phyloP scores from a whole-genome alignment of 2,797 vertebrate species.

The Diglossa cyanea region DNA sequence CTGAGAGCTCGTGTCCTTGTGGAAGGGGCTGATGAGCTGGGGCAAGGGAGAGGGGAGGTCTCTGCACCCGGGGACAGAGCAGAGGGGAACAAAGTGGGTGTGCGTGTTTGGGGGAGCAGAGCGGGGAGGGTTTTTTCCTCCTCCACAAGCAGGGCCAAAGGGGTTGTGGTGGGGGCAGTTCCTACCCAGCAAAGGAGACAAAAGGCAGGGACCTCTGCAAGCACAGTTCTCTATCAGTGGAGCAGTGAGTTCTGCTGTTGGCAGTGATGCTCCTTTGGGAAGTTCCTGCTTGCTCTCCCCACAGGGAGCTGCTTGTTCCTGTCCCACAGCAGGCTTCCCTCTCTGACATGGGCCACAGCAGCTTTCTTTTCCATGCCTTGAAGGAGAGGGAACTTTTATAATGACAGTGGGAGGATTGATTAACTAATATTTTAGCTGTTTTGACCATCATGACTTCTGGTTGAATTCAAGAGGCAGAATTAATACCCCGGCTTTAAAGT shows the following conservation, averaged over 20 bases:
- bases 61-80: background rate
- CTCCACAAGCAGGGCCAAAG: background rate
- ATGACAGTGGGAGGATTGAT: accelerated
- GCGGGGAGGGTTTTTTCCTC: background rate
- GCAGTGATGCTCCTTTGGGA: background rate
- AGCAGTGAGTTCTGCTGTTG: background rate
- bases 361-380: background rate
- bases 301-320: background rate
- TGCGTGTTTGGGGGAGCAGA: background rate
- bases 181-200: background rate
- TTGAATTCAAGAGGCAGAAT: background rate
- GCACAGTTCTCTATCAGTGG: background rate
- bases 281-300: background rate
- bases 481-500: background rate
- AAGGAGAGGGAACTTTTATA: background rate
- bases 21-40: background rate
- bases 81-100: background rate
- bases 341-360: background rate
- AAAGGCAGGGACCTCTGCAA: background rate
- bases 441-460: background rate
- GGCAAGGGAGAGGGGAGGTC: background rate
- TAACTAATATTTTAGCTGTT: background rate
- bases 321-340: background rate
- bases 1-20: background rate
- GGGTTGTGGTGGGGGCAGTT: too few relatives aligned